Base-by-base conservation (phyloP, 1,140 invertebrate genomes). In the Drosophila quadrilineata region DNA sequence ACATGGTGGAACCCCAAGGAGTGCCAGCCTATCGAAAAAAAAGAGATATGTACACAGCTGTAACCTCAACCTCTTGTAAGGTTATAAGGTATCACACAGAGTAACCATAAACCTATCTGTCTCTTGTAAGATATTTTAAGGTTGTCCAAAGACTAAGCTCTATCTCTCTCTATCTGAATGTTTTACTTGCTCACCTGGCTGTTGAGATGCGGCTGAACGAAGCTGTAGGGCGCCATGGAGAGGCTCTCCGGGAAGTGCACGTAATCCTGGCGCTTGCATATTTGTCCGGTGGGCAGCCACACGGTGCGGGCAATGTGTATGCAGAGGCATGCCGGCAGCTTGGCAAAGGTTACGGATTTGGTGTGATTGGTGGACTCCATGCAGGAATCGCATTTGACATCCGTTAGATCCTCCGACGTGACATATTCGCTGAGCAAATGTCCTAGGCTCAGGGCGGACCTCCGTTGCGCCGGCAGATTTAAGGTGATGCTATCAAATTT, bases 401-500 rank as follows among this genome's bases (percentile, higher is more conserved):
- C 95, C 50, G 93, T 92, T 38, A 98, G 93, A 57, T 95, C 91
- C 90, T 98, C 96, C 9, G 95, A 94, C 0, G 93, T 94, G 2
- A 97, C 94, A 86, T 97, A 97, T 50, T 95, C 93, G 10, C 94
- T 93, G 9, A 98, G 90, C 24, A 98, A 80, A 73, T 94, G 91
- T 77, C 94, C 90, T 66, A 90, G 33, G 28, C 88, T 89, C 17
- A 89, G 49, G 0, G 87, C 86, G 0, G 72, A 65, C 0, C 84
- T 71, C 29, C 90, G 91, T 14, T 90, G 88, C n/a, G 91, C 89
- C 19, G 95, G 95, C 33, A 96, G 87, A 43, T 92, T 92, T 14
- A 98, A 89, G 0, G 96, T 96, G 12, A 98, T 91, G 79, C 95
- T 96, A 88, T 98, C 96, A 82, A 97, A 96, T 84, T 96, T 96